Evolutionary conservation across 2,113 vertebrate genomes (phyloP).

Genomic region (Poicephalus meyeri): DNA sequence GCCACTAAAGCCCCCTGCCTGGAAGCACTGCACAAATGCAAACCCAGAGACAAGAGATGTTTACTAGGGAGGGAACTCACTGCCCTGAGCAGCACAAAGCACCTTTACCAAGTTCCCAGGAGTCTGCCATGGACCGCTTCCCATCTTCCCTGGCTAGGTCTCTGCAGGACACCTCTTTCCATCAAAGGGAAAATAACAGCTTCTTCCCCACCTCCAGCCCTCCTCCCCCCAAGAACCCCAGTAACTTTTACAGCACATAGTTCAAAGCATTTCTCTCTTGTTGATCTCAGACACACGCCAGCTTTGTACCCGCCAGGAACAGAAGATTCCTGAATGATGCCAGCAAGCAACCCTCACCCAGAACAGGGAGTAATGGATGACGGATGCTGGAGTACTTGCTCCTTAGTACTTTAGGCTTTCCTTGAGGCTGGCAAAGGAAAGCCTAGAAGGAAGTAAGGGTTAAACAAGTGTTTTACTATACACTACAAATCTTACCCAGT

Average conservation of each 20-base stretch:
- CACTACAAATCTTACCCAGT: slow-evolving; percentile 89
- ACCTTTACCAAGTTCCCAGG: not conserved
- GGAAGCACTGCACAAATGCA: not conserved
- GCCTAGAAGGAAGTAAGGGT: slow-evolving; percentile 53
- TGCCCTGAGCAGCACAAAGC: not conserved
- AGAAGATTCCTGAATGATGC: not conserved
- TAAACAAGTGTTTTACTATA: slow-evolving; percentile 42
- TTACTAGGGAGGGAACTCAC: not conserved
- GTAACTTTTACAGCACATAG: not conserved
- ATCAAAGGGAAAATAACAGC: not conserved
- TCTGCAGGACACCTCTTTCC: not conserved
- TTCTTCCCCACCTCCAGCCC: not conserved
- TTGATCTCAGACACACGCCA: not conserved
- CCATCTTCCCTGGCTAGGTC: not conserved
- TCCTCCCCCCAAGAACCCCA: not conserved
- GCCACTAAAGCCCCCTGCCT: not conserved
- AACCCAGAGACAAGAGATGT: not conserved
- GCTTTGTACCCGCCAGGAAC: not conserved
- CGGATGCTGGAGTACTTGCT: not conserved
- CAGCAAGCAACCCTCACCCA: not conserved
- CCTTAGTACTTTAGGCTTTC: not conserved
- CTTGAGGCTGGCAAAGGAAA: not conserved
- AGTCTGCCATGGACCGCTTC: not conserved
- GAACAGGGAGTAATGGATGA: not conserved
- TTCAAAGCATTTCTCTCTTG: not conserved